phyloP scores from a whole-genome alignment of 2,113 vertebrate species.

The Lichenostomus cassidix region DNA sequence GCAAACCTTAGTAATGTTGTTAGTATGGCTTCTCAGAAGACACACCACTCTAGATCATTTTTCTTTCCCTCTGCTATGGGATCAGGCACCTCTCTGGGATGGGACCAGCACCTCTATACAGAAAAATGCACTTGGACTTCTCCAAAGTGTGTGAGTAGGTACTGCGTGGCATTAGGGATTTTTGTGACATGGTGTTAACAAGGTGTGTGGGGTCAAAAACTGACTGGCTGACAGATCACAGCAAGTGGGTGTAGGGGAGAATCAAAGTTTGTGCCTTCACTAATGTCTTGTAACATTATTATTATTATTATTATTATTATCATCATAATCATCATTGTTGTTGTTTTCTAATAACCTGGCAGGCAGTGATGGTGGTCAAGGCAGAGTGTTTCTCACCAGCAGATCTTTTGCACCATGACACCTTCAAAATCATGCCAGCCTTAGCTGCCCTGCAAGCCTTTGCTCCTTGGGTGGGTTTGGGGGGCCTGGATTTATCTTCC shows the following conservation, averaged over 20 bases:
- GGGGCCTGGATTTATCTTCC: not conserved
- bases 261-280: not conserved
- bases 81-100: not conserved
- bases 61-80: not conserved
- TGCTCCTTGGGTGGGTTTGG: not conserved
- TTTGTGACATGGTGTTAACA: accelerated
- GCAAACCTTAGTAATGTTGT: not conserved
- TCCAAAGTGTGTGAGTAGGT: not conserved
- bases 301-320: not conserved
- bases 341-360: not conserved
- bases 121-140: not conserved
- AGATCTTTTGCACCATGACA: not conserved
- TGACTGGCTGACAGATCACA: accelerated
- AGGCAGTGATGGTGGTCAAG: not conserved
- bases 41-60: not conserved
- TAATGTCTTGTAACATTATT: not conserved
- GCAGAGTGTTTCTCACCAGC: not conserved
- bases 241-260: not conserved
- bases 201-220: accelerated
- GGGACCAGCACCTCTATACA: not conserved
- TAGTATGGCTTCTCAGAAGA: not conserved
- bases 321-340: not conserved
- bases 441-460: not conserved
- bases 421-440: not conserved
- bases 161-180: accelerated